These are phyloP conservation scores for Avahi laniger DNA, from an alignment of 2,797 vertebrate genomes.

Conservation along the genomic window DNA sequence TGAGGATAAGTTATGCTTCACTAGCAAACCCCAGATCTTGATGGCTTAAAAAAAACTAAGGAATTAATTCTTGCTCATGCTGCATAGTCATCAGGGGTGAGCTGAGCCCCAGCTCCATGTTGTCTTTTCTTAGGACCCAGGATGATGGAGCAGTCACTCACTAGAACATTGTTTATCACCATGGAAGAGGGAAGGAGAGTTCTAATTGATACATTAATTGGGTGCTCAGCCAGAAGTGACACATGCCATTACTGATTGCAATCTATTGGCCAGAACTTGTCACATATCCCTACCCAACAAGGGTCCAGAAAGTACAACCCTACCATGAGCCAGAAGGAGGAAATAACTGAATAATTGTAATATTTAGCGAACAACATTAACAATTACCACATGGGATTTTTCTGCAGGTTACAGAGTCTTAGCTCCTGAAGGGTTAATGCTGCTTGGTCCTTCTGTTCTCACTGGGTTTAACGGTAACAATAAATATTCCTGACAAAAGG, in stretches of 20 bases:
- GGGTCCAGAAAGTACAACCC: not conserved
- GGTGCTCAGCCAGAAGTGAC: not conserved
- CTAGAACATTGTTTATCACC: not conserved
- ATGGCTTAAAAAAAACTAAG: not conserved
- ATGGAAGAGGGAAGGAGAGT: not conserved
- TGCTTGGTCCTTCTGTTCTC: not conserved
- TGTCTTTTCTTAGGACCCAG: not conserved
- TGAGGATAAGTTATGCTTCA: not conserved
- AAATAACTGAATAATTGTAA: not conserved
- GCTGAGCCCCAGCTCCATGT: not conserved
- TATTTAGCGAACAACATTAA: conserved; percentile 15
- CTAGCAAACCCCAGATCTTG: not conserved
- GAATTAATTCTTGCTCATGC: not conserved
- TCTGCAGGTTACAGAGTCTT: not conserved
- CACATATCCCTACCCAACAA: not conserved
- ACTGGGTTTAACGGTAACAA: not conserved
- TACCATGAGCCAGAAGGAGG: not conserved
- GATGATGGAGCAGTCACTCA: not conserved
- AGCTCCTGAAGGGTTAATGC: not conserved
- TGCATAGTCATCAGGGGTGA: not conserved
- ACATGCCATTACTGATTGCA: not conserved
- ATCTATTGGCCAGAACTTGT: not conserved
- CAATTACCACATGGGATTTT: not conserved
- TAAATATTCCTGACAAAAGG: not conserved
- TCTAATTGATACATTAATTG: not conserved